Evolutionary conservation across 2,113 vertebrate genomes (phyloP).

Genomic region (Anser cygnoides): DNA sequence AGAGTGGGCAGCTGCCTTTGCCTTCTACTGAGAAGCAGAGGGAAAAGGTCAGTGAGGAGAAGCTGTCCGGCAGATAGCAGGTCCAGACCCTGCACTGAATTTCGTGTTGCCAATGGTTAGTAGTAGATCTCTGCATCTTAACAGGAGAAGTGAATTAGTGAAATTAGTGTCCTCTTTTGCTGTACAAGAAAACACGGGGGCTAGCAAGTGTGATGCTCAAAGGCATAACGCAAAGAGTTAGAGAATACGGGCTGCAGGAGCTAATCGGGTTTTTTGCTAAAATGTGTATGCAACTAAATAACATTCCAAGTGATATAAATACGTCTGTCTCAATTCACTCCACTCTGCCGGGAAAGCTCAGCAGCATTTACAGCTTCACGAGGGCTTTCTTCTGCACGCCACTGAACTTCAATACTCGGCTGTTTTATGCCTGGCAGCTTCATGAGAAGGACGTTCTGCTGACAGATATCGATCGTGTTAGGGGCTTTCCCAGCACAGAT

Average conservation of each 20-base stretch:
- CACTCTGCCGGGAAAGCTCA: background rate
- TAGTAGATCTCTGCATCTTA: background rate
- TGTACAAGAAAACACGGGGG: background rate
- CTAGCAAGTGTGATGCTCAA: background rate
- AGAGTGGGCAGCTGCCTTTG: background rate
- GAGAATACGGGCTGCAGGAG: background rate
- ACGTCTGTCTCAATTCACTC: background rate
- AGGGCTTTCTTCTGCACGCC: background rate
- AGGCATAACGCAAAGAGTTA: background rate
- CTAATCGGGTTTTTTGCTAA: background rate
- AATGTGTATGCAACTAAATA: constrained; percentile 56
- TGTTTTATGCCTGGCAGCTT: background rate
- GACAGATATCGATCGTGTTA: background rate
- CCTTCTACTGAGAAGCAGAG: background rate
- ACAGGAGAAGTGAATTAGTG: background rate
- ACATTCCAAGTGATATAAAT: constrained; percentile 35
- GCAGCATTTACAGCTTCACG: background rate
- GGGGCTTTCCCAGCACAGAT: background rate
- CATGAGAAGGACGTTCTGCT: background rate
- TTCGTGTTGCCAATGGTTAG: background rate
- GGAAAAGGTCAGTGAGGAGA: background rate
- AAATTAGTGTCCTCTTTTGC: background rate
- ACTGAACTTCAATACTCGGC: background rate
- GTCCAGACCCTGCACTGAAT: background rate
- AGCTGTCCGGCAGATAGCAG: background rate